phyloP scores from a whole-genome alignment of 2,888 invertebrate species.

The Pinctada fucata region DNA sequence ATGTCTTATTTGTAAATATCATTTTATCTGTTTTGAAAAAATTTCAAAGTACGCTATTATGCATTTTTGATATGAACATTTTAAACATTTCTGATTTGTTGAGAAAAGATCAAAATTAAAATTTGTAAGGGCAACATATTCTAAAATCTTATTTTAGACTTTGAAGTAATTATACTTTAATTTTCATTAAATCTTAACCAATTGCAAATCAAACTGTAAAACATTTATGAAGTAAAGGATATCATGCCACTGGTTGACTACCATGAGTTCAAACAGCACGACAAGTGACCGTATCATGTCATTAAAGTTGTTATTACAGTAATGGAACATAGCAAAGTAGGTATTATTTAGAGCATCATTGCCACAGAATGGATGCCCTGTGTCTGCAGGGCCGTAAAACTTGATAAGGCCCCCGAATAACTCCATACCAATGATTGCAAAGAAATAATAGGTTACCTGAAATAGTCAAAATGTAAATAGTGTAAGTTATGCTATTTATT shows the following conservation, averaged over 20 bases:
- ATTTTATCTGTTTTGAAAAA: too few species aligned
- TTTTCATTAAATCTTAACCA: neutral
- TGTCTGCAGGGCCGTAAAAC: conserved; percentile 67
- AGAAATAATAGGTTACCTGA: conserved; percentile 78
- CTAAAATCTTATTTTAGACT: too few species aligned
- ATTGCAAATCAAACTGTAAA: neutral
- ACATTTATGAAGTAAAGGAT: conserved; percentile 66
- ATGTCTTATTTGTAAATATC: too few species aligned
- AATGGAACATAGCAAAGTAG: conserved; percentile 74
- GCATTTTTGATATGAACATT: too few species aligned
- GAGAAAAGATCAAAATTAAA: too few species aligned
- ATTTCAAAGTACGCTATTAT: too few species aligned
- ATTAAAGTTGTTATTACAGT: conserved; percentile 79
- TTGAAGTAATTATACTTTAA: too few species aligned
- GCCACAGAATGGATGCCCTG: conserved; percentile 68
- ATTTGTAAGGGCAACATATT: too few species aligned
- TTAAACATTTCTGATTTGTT: too few species aligned
- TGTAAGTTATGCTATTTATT: too few species aligned
- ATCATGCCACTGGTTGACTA: conserved; percentile 80
- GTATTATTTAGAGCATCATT: conserved; percentile 72
- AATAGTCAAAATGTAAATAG: conserved; percentile 12
- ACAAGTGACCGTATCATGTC: conserved; percentile 77
- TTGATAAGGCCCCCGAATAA: conserved; percentile 74
- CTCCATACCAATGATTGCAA: conserved; percentile 79
- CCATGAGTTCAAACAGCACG: conserved; percentile 78